phyloP scores from a whole-genome alignment of 2,888 invertebrate species.

The Escarpia spicata region DNA sequence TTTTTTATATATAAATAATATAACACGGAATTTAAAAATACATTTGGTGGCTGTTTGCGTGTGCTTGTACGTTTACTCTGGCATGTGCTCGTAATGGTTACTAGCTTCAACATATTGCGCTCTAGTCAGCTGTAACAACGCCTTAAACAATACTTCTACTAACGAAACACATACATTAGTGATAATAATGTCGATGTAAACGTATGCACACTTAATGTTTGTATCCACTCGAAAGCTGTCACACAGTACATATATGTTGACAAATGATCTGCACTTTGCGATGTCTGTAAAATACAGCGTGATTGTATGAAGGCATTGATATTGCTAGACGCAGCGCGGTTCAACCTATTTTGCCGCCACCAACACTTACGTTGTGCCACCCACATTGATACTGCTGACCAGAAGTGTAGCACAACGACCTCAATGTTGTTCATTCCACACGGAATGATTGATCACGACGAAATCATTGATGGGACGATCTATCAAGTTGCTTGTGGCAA shows the following conservation, averaged over 20 bases:
- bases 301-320: background rate
- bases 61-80: too few species aligned
- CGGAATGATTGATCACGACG: background rate
- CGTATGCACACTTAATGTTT: background rate
- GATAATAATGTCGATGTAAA: background rate
- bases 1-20: too few species aligned
- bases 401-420: background rate
- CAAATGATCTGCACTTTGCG: background rate
- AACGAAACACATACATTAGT: too few species aligned
- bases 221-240: background rate
- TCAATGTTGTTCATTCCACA: background rate
- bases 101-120: too few species aligned
- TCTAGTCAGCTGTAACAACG: too few species aligned
- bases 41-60: too few species aligned
- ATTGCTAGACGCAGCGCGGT: background rate
- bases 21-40: too few species aligned
- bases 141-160: too few species aligned
- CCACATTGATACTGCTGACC: background rate
- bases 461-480: background rate
- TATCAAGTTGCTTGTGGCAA: background rate
- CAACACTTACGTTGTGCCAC: background rate
- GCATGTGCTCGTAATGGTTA: too few species aligned
- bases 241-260: background rate
- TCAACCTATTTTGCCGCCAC: background rate
- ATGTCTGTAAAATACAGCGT: background rate